Percentiles rank a stretch among this genome's conserved stretches.
phyloP scores from a whole-genome alignment of 2,113 vertebrate species.

The Chlamydotis undulata region DNA sequence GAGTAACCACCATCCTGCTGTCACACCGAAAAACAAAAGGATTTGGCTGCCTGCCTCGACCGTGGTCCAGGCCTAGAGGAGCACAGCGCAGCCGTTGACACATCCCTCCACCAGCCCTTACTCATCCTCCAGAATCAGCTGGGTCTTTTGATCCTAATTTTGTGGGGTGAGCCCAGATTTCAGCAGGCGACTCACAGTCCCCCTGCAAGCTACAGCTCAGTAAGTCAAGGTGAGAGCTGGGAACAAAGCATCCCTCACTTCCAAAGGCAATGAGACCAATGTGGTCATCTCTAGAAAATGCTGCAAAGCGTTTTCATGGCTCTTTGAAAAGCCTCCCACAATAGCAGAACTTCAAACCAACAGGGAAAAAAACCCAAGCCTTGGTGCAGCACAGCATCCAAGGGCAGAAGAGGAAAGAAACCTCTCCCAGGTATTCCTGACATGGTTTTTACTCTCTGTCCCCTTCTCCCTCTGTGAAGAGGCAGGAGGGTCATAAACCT shows the following conservation, averaged over 20 bases:
- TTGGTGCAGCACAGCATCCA: not conserved
- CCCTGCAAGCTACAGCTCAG: not conserved
- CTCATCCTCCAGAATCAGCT: not conserved
- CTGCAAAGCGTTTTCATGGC: not conserved
- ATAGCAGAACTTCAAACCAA: not conserved
- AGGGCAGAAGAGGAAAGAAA: not conserved
- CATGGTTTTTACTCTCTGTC: not conserved
- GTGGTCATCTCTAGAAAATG: not conserved
- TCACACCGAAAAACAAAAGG: not conserved
- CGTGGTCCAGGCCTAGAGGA: not conserved
- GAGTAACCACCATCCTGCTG: not conserved
- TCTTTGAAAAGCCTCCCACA: not conserved
- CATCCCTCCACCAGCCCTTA: not conserved
- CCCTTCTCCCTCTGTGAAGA: not conserved
- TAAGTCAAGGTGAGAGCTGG: not conserved
- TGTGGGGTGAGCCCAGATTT: not conserved
- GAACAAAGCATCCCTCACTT: not conserved
- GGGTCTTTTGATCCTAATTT: not conserved
- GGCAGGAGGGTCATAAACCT: not conserved
- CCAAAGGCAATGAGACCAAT: not conserved
- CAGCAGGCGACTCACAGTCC: not conserved
- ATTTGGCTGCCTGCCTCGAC: not conserved
- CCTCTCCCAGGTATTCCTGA: not conserved
- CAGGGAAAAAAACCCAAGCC: accelerated
- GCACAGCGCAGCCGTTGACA: not conserved